A percentile compares a stretch with the other conserved stretches of the same genome.
Conservation (phyloP, 23 tunicate genomes). For the Oikopleura albicans region DNA sequence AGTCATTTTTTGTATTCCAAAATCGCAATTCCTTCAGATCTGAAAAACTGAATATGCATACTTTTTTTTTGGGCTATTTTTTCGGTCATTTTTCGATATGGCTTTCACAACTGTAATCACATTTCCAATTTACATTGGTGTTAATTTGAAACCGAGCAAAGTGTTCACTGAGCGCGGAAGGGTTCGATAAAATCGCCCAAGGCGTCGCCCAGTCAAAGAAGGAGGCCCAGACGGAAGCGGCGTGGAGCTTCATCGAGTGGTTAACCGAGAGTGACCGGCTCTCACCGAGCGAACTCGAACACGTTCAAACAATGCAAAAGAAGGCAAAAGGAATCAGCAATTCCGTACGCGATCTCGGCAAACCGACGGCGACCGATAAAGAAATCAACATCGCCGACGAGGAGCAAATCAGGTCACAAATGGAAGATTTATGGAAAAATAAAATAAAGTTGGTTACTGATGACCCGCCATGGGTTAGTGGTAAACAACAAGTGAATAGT, state of each 20-base stretch:
- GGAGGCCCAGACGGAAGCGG: constrained; percentile 67
- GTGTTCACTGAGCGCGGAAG: constrained; percentile 33
- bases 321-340: background rate
- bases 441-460: background rate
- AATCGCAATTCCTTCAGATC: no score
- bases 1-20: no score
- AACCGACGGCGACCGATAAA: background rate
- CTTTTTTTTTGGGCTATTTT: no score
- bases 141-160: no score
- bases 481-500: background rate
- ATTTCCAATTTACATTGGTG: no score
- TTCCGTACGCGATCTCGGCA: background rate
- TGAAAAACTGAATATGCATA: no score
- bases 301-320: background rate
- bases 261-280: background rate
- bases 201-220: constrained; percentile 60
- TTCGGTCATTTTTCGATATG: no score
- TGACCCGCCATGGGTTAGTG: background rate
- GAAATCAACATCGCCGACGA: background rate
- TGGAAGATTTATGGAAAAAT: background rate
- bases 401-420: background rate
- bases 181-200: constrained; percentile 47
- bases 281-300: background rate
- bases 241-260: constrained; percentile 69
- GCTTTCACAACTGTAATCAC: no score